These are phyloP conservation scores for Microchrysa polita DNA, from an alignment of 2,888 invertebrate genomes.

Conservation along the genomic window DNA sequence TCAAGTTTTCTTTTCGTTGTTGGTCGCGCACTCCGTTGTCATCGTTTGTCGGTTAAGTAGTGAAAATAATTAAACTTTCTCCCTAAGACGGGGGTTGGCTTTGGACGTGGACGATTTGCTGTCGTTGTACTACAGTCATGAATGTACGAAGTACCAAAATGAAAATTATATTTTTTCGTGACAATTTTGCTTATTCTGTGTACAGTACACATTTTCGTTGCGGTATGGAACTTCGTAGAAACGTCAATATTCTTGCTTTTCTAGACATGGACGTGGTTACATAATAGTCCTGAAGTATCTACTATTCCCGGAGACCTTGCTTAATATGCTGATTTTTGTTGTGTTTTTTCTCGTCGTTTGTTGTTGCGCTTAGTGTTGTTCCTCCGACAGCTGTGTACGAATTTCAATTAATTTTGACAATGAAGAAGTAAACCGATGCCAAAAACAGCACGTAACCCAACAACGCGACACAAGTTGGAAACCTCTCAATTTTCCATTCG, in stretches of 20 bases:
- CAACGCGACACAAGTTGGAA: conserved; percentile 18
- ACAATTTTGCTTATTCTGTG: conserved; percentile 27
- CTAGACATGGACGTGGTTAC: background rate
- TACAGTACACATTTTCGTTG: no score
- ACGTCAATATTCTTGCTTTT: background rate
- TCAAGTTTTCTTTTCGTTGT: background rate
- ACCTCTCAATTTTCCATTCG: conserved; percentile 34
- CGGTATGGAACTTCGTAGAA: no score
- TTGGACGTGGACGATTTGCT: background rate
- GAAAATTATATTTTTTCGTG: conserved; percentile 40
- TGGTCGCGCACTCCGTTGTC: no score
- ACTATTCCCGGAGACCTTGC: no score
- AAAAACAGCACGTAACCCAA: conserved; percentile 12
- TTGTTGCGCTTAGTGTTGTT: no score
- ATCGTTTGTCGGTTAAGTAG: conserved; percentile 11
- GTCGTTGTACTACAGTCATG: background rate
- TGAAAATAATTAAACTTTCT: conserved; percentile 39
- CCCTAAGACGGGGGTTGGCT: background rate
- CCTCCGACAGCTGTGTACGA: conserved; percentile 12
- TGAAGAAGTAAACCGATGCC: conserved; percentile 41
- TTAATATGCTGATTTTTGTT: no score
- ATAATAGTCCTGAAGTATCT: no score
- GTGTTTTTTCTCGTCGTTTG: no score
- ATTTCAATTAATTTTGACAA: conserved; percentile 46
- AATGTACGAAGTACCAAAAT: no score